Percentiles rank a stretch among this genome's conserved stretches.
Conservation (phyloP, 2,888 invertebrate species). For the Crematogaster levior region DNA sequence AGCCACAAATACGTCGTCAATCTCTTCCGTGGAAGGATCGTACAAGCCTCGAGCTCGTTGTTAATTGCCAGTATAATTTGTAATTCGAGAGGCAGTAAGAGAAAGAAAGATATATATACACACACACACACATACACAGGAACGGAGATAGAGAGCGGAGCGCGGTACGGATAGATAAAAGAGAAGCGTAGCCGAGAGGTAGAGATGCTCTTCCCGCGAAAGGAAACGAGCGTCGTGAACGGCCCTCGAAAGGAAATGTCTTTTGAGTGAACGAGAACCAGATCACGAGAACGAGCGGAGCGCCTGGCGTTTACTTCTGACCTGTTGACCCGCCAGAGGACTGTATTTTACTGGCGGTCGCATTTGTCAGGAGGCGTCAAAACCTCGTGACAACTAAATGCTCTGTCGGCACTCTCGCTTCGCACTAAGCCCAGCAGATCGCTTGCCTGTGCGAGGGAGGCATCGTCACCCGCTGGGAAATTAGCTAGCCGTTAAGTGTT, state of each 20-base stretch:
- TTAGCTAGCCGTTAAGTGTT: constrained; percentile 82
- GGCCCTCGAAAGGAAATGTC: constrained; percentile 76
- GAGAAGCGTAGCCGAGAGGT: constrained; percentile 28
- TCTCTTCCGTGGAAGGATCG: constrained; percentile 73
- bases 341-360: constrained; percentile 53
- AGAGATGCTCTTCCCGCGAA: constrained; percentile 48
- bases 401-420: constrained; percentile 45
- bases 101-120: constrained; percentile 23
- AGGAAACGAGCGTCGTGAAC: constrained; percentile 67
- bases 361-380: constrained; percentile 81
- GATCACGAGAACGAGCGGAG: constrained; percentile 72
- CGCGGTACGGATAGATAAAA: constrained; percentile 11
- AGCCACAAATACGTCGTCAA: constrained; percentile 62
- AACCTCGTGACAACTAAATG: constrained; percentile 69
- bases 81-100: constrained; percentile 74
- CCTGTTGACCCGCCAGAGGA: constrained; percentile 70
- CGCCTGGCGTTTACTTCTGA: constrained; percentile 78
- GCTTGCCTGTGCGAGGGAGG: constrained; percentile 32
- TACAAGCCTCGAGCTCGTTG: constrained; percentile 72
- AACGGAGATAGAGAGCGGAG: neutral
- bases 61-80: constrained; percentile 80
- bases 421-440: constrained; percentile 25
- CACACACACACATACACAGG: neutral
- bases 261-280: constrained; percentile 79
- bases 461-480: constrained; percentile 77